Evolutionary conservation across 2,113 vertebrate species (phyloP).

Genomic region (Zosterops hypoxanthus): DNA sequence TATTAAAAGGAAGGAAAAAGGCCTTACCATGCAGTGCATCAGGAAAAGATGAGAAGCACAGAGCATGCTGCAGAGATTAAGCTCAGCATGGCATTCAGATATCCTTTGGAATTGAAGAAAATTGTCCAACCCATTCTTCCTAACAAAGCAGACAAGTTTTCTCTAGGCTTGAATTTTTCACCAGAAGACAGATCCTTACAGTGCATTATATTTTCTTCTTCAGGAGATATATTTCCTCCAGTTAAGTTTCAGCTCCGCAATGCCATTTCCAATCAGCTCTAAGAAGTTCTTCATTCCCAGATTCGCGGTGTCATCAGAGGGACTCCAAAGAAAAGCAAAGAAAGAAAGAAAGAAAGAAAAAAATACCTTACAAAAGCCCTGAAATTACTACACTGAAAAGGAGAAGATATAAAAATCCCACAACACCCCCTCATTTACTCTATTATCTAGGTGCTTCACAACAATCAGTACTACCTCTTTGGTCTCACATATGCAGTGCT

Average conservation of each 20-base stretch:
- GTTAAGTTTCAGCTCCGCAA: constrained; percentile 81
- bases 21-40: constrained; percentile 94
- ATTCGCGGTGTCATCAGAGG: constrained; percentile 62
- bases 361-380: constrained; percentile 47
- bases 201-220: constrained; percentile 75
- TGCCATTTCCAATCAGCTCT: constrained; percentile 79
- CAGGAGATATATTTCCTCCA: constrained; percentile 77
- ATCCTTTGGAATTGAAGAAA: constrained; percentile 66
- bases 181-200: constrained; percentile 71
- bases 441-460: not conserved
- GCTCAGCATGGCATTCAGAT: constrained; percentile 76
- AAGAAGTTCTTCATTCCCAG: constrained; percentile 80
- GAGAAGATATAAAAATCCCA: not conserved
- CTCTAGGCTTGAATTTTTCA: constrained; percentile 75
- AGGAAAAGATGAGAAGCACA: constrained; percentile 89
- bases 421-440: not conserved
- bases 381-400: not conserved
- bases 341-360: constrained; percentile 28
- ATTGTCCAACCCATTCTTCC: constrained; percentile 78
- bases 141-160: constrained; percentile 71
- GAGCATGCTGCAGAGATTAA: constrained; percentile 83
- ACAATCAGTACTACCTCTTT: not conserved
- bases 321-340: constrained; percentile 65
- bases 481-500: not conserved
- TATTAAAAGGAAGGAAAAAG: constrained; percentile 44